Percentiles rank a stretch among this genome's conserved stretches.
Evolutionary conservation across 1,140 invertebrate genomes (phyloP).

Genomic region (Macrotrachela quadricornifera): DNA sequence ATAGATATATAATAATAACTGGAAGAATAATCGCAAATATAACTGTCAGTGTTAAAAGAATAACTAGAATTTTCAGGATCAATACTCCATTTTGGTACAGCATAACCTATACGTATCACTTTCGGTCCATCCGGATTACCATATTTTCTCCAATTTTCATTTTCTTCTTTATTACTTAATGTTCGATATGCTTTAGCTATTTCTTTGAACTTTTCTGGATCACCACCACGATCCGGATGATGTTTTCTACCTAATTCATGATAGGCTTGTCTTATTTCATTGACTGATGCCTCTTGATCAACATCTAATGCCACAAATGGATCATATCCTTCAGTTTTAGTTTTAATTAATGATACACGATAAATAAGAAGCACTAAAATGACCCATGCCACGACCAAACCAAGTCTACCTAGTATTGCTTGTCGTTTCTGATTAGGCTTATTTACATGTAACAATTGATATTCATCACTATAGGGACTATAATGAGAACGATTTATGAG

Average conservation of each 20-base stretch:
- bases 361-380: constrained; percentile 65
- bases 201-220: constrained; percentile 88
- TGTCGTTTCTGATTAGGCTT: too few relatives aligned
- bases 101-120: constrained; percentile 9
- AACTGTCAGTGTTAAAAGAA: too few relatives aligned
- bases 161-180: constrained; percentile 80
- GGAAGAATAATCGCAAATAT: too few relatives aligned
- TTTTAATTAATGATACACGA: constrained; percentile 83
- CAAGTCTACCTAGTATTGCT: too few relatives aligned
- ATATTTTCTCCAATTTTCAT: constrained; percentile 93
- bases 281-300: constrained; percentile 41
- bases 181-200: constrained; percentile 73
- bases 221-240: constrained; percentile 91
- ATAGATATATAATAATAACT: too few relatives aligned
- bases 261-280: constrained; percentile 84
- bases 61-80: too few relatives aligned
- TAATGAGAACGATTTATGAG: too few relatives aligned
- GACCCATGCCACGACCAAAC: constrained; percentile 62
- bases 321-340: constrained; percentile 54
- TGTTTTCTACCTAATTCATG: constrained; percentile 69
- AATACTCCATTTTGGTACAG: too few relatives aligned
- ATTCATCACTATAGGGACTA: too few relatives aligned
- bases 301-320: constrained; percentile 85
- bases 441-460: too few relatives aligned
- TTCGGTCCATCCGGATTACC: constrained; percentile 98